These are phyloP conservation scores for Lepidurus apus DNA, from an alignment of 1,140 invertebrate species.

Conservation along the genomic window DNA sequence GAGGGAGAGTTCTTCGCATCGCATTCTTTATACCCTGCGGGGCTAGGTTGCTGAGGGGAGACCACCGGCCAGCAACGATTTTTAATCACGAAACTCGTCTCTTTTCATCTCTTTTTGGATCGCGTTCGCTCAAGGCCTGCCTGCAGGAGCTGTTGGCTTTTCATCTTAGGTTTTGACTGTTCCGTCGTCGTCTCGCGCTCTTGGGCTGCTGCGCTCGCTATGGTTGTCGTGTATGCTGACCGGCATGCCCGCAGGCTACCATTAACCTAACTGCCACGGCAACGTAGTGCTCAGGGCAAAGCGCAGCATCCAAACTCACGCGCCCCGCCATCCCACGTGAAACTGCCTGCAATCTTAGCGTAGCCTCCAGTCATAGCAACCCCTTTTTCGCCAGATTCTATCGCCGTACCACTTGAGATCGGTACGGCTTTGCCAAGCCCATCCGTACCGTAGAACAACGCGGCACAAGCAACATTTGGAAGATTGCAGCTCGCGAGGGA, in stretches of 20 bases:
- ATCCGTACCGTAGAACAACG: neutral
- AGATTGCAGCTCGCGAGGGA: too few species aligned
- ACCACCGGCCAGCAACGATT: slow-evolving; percentile 12
- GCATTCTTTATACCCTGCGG: neutral
- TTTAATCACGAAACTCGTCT: slow-evolving; percentile 14
- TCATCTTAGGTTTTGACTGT: neutral
- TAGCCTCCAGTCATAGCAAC: neutral
- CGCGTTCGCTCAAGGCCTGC: neutral
- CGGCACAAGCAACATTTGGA: too few species aligned
- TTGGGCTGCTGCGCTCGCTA: neutral
- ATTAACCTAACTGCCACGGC: slow-evolving; percentile 18
- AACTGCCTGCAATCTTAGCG: neutral
- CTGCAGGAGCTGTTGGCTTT: neutral
- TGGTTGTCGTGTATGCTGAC: neutral
- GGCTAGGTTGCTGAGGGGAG: neutral
- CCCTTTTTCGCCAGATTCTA: neutral
- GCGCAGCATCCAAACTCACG: slow-evolving; percentile 8
- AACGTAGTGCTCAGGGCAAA: neutral
- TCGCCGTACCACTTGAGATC: neutral
- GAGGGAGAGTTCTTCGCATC: neutral
- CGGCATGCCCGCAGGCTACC: neutral
- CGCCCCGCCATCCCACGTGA: neutral
- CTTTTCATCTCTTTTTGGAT: neutral
- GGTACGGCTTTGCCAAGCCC: neutral
- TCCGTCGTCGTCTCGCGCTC: neutral